Evolutionary conservation across 2,888 invertebrate genomes (phyloP), one percentile per base, ranked within the genome.

Genomic region (Drosophila borealis): DNA sequence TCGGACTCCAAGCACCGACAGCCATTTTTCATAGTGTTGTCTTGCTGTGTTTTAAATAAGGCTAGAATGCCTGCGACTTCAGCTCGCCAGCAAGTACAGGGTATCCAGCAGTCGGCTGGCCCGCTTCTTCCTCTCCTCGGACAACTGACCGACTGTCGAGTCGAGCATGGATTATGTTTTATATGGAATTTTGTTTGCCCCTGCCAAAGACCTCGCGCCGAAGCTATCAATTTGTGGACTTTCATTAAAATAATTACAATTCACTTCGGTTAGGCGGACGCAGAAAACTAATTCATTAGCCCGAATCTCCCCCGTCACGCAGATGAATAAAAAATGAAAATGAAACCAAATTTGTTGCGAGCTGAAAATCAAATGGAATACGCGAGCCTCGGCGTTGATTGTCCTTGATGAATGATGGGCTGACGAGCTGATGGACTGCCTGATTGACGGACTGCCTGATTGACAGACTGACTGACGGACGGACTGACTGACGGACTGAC

Each of bases 331-430:
- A 62, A 48, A 42, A 9, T 1, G 13, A 42, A 50, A 25, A n/a
- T 8, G 33, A 42, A 45, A 45, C 55, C 59, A 60, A 50, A 13
- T 8, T 41, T 56, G 8, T 29, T 29, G 29, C 29, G 21, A 56
- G 73, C 59, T 53, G 54, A 56, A 66, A 88, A 74, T 77, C 71
- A 82, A 85, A 72, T 73, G 70, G 55, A 69, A 70, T 61, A 61
- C 75, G 76, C 78, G 71, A 74, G 69, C 21, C 67, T 63, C 63
- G 44, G 63, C 68, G 74, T 78, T 78, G 87, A 81, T 73, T 74
- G 74, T 67, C 44, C 69, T 78, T 83, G 84, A 84, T 89, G 87
- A 83, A 83, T 85, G 79, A 71, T 63, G 70, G 51, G 60, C 62
- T 60, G 51, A 60, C 66, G 17, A 51, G 41, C 19, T 53, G 74